Conservation (phyloP, 2,113 vertebrate genomes). For the Pandion haliaetus region DNA sequence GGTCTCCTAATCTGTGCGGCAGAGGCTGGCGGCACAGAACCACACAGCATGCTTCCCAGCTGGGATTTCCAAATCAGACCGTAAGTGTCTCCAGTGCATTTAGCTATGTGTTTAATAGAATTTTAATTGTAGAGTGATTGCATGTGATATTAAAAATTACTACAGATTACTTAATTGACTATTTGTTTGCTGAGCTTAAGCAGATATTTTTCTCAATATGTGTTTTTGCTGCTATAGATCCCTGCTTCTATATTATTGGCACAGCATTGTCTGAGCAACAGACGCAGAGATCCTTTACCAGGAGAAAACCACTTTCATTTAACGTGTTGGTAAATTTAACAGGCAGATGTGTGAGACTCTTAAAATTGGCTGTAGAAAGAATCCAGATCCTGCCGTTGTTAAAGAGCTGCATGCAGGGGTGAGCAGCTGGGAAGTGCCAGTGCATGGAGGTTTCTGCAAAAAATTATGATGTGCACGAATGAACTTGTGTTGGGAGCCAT, state of each 20-base stretch:
- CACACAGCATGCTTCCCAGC: background rate
- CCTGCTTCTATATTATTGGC: background rate
- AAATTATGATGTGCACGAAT: background rate
- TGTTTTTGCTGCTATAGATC: background rate
- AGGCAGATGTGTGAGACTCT: background rate
- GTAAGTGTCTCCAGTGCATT: background rate
- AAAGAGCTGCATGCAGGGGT: background rate
- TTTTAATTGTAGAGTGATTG: conserved; percentile 27
- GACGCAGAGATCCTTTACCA: background rate
- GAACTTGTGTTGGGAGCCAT: background rate
- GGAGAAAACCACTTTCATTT: background rate
- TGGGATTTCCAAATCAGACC: conserved; percentile 5
- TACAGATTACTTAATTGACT: conserved; percentile 25
- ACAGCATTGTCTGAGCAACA: background rate
- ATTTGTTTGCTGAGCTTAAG: background rate
- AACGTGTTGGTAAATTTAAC: background rate
- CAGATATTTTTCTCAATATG: background rate
- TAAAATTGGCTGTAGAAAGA: background rate
- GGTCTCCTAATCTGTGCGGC: background rate
- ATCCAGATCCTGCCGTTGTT: background rate
- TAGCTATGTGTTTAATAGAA: background rate
- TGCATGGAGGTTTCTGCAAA: background rate
- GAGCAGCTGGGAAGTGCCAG: background rate
- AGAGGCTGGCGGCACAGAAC: background rate
- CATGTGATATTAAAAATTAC: conserved; percentile 31